These are phyloP conservation scores for Heteractis magnifica DNA, from an alignment of 92 coral and sea anemone genomes.

Conservation along the genomic window DNA sequence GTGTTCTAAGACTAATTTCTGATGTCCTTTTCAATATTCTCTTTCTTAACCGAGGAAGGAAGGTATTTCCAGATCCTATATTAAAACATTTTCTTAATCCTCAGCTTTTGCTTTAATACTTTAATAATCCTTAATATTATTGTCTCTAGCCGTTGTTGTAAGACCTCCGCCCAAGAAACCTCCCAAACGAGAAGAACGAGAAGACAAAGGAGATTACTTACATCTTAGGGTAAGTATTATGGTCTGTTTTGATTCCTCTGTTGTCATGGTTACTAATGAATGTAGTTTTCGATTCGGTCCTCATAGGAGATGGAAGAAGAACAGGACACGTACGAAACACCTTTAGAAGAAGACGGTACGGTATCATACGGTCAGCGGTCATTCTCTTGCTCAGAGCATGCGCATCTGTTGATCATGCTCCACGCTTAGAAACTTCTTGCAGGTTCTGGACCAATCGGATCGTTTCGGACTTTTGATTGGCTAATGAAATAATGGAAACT, in stretches of 20 bases:
- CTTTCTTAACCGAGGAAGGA: too few relatives aligned
- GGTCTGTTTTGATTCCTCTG: background rate
- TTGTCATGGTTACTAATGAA: background rate
- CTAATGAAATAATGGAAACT: background rate
- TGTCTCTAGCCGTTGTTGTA: conserved; percentile 31
- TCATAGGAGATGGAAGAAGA: conserved; percentile 10
- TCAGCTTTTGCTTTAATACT: too few relatives aligned
- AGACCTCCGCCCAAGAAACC: conserved; percentile 31
- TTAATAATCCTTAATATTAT: background rate
- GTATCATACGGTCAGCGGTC: conserved; percentile 9
- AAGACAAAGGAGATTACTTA: conserved; percentile 23
- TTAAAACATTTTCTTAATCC: too few relatives aligned
- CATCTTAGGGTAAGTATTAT: conserved; percentile 5
- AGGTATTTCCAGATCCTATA: too few relatives aligned
- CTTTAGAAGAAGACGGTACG: conserved; percentile 21
- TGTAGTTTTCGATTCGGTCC: background rate
- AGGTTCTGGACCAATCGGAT: background rate
- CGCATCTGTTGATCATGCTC: background rate
- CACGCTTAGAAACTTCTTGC: background rate
- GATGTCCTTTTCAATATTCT: too few relatives aligned
- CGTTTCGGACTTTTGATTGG: background rate
- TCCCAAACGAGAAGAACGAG: conserved; percentile 1
- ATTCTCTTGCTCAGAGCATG: background rate
- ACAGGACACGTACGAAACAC: conserved; percentile 25
- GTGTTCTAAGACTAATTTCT: too few relatives aligned